Conservation (phyloP, 2,113 vertebrate species). For the Nothoprocta pentlandii region DNA sequence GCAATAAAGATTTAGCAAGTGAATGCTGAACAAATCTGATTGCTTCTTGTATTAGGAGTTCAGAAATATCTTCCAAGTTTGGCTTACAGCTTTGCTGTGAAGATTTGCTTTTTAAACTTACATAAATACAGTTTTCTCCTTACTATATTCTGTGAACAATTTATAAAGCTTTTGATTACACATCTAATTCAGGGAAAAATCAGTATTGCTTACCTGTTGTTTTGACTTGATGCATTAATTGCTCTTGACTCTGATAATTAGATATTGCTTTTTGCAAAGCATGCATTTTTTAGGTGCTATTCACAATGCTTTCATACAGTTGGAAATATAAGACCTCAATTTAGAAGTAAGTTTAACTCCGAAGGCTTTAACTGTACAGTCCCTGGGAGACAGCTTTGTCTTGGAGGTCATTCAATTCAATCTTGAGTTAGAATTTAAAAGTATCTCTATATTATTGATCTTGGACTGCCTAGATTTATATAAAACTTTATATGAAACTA, state of each 20-base stretch:
- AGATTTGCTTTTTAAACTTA: background rate
- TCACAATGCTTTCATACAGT: background rate
- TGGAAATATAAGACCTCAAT: background rate
- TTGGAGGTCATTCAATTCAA: background rate
- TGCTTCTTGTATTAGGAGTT: background rate
- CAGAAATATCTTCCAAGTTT: background rate
- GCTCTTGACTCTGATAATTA: background rate
- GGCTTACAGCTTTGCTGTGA: background rate
- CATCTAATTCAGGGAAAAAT: background rate
- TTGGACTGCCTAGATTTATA: background rate
- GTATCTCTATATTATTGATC: background rate
- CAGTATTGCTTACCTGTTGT: background rate
- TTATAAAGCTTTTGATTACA: background rate
- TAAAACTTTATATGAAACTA: background rate
- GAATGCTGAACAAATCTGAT: slow-evolving; percentile 11
- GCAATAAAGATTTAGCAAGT: background rate
- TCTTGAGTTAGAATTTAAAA: background rate
- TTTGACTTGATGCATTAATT: slow-evolving; percentile 13
- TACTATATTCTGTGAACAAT: background rate
- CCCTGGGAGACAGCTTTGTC: background rate
- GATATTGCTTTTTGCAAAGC: background rate
- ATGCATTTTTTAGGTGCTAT: background rate
- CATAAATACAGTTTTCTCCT: background rate
- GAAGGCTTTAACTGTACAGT: background rate
- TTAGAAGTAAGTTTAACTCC: background rate